phyloP scores from a whole-genome alignment of 2,888 invertebrate genomes.

The Zygothrica quintamaculata region DNA sequence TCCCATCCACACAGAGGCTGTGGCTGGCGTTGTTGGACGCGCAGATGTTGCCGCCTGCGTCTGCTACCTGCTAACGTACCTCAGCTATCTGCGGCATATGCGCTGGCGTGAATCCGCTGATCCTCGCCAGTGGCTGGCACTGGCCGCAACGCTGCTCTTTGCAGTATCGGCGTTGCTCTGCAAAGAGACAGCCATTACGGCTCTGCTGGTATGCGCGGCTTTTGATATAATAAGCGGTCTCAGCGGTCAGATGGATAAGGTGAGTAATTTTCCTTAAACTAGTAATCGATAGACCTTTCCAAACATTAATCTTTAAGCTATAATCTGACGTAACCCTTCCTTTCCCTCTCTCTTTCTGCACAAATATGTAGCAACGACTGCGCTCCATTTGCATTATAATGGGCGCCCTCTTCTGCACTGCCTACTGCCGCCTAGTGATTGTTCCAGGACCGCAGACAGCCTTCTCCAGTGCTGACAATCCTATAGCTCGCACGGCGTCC shows the following conservation, averaged over 20 bases:
- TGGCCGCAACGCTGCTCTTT: slow-evolving; percentile 87
- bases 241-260: slow-evolving; percentile 85
- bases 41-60: slow-evolving; percentile 97
- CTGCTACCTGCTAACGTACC: slow-evolving; percentile 94
- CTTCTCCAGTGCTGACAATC: slow-evolving; percentile 98
- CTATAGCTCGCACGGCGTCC: slow-evolving; percentile 94
- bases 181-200: slow-evolving; percentile 98
- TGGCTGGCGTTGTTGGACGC: slow-evolving; percentile 97
- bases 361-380: slow-evolving; percentile 88
- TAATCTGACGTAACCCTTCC: no score
- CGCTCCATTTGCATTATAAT: slow-evolving; percentile 89
- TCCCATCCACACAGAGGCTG: slow-evolving; percentile 98
- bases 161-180: slow-evolving; percentile 94
- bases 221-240: slow-evolving; percentile 91
- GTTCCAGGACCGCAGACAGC: slow-evolving; percentile 88
- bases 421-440: slow-evolving; percentile 91
- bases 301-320: no score
- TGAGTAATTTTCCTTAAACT: slow-evolving; percentile 57
- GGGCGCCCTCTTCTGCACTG: slow-evolving; percentile 88
- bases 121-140: slow-evolving; percentile 86
- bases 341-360: slow-evolving; percentile 76
- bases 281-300: not conserved
- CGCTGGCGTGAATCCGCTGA: slow-evolving; percentile 86
- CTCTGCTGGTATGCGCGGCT: slow-evolving; percentile 94
- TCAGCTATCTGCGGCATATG: slow-evolving; percentile 93